A percentile compares a stretch with the other conserved stretches of the same genome.
Conservation (phyloP, 2,797 vertebrate genomes). For the Sebastes vulpes region DNA sequence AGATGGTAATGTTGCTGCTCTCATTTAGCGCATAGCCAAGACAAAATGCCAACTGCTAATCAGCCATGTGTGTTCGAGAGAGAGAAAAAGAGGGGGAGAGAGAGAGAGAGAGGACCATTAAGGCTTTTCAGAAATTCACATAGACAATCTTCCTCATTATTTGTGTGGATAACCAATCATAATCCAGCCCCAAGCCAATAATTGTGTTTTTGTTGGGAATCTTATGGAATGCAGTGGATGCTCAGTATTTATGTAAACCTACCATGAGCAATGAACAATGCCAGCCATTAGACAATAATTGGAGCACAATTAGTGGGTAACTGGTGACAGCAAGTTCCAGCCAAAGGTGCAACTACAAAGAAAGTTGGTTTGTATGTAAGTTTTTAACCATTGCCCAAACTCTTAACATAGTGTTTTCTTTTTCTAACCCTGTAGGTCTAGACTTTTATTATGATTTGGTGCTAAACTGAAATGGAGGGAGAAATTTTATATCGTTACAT, state of each 20-base stretch:
- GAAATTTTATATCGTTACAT: not conserved
- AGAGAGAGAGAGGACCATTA: slow-evolving; percentile 50
- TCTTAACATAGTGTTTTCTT: not conserved
- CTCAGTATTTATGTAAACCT: slow-evolving; percentile 34
- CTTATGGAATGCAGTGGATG: slow-evolving; percentile 34
- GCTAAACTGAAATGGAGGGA: not conserved
- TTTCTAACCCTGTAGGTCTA: not conserved
- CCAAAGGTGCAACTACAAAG: slow-evolving; percentile 16
- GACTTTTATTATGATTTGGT: not conserved
- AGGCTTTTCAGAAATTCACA: slow-evolving; percentile 60
- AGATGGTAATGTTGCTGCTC: slow-evolving; percentile 78
- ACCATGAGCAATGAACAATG: slow-evolving; percentile 17
- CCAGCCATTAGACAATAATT: slow-evolving; percentile 8
- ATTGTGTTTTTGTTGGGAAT: slow-evolving; percentile 57
- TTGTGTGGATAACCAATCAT: slow-evolving; percentile 57
- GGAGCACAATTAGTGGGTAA: slow-evolving; percentile 25
- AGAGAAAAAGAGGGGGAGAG: not conserved
- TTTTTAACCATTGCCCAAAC: not conserved
- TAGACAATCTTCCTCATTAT: slow-evolving; percentile 67
- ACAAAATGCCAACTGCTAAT: slow-evolving; percentile 79
- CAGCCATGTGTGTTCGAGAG: slow-evolving; percentile 59
- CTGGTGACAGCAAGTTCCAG: slow-evolving; percentile 14
- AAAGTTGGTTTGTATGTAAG: not conserved
- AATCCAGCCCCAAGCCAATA: slow-evolving; percentile 39
- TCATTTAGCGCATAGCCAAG: slow-evolving; percentile 77